A percentile compares a stretch with the other conserved stretches of the same genome.
phyloP scores from a whole-genome alignment of 1,140 invertebrate genomes.

The Drosophila obscura region DNA sequence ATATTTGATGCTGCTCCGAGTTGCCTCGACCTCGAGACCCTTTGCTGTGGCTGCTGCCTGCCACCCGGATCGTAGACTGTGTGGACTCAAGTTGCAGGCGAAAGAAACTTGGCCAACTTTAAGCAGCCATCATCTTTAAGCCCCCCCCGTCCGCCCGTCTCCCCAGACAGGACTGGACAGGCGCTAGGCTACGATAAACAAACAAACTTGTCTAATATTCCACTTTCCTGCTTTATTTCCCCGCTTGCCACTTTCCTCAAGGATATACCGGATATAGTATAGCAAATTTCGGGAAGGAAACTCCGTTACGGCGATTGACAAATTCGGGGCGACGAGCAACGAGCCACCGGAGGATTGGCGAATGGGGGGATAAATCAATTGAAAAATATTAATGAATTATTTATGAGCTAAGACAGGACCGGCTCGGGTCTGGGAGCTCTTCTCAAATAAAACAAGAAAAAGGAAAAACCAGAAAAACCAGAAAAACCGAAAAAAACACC shows the following conservation, averaged over 20 bases:
- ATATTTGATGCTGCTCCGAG: slow-evolving; percentile 22
- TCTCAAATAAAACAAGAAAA: slow-evolving; percentile 17
- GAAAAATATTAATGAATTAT: slow-evolving; percentile 78
- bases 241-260: slow-evolving; percentile 8
- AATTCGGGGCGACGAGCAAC: slow-evolving; percentile 37
- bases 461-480: slow-evolving; percentile 20
- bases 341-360: slow-evolving; percentile 2
- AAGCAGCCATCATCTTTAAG: slow-evolving; percentile 38
- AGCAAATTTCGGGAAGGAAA: slow-evolving; percentile 25
- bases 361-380: slow-evolving; percentile 69
- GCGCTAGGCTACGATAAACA: slow-evolving; percentile 40
- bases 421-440: no score
- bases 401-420: slow-evolving; percentile 56
- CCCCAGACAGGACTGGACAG: slow-evolving; percentile 31
- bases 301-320: slow-evolving; percentile 51
- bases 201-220: slow-evolving; percentile 56
- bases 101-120: slow-evolving; percentile 48
- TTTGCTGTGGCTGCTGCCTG: slow-evolving; percentile 11
- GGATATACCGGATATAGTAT: slow-evolving; percentile 36
- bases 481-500: slow-evolving; percentile 13
- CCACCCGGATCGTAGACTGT: background rate
- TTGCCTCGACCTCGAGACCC: slow-evolving; percentile 10
- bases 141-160: background rate
- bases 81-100: slow-evolving; percentile 14
- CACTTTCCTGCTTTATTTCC: slow-evolving; percentile 30